phyloP scores from a whole-genome alignment of 2,888 invertebrate species.

The Dynastes hyllus region DNA sequence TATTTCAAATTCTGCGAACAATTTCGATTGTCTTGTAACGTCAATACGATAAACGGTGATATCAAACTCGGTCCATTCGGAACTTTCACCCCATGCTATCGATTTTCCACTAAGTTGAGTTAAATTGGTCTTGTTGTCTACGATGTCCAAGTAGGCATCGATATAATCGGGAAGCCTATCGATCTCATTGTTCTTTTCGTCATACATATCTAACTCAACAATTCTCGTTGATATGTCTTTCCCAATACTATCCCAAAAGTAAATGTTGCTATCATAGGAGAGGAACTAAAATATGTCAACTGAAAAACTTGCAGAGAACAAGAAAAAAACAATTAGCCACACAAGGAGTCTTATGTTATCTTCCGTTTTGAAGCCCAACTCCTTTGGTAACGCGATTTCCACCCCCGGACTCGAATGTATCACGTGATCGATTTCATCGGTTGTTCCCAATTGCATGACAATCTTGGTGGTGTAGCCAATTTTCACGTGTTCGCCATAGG shows the following conservation, averaged over 20 bases:
- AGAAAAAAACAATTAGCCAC: not conserved
- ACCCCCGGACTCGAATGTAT: not conserved
- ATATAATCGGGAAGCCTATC: not conserved
- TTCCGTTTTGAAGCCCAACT: slow-evolving; percentile 14
- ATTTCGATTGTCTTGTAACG: slow-evolving; percentile 3
- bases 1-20: slow-evolving; percentile 23
- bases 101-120: not conserved
- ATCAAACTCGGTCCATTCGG: slow-evolving; percentile 36
- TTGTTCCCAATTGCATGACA: slow-evolving; percentile 20
- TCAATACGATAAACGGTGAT: slow-evolving; percentile 37
- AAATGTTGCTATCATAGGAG: not conserved
- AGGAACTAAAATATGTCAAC: slow-evolving; percentile 8
- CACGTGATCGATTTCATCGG: not conserved
- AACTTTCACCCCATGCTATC: not conserved
- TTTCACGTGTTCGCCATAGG: slow-evolving; percentile 25
- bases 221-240: slow-evolving; percentile 26
- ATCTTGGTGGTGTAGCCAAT: slow-evolving; percentile 24
- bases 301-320: not conserved
- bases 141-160: slow-evolving; percentile 17
- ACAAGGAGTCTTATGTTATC: slow-evolving; percentile 23
- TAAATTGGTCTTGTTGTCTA: not conserved
- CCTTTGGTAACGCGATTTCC: slow-evolving; percentile 6
- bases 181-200: slow-evolving; percentile 7
- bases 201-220: slow-evolving; percentile 22
- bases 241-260: slow-evolving; percentile 34